Evolutionary conservation across 2,797 vertebrate species (phyloP).

Genomic region (Sandelia bainsii): DNA sequence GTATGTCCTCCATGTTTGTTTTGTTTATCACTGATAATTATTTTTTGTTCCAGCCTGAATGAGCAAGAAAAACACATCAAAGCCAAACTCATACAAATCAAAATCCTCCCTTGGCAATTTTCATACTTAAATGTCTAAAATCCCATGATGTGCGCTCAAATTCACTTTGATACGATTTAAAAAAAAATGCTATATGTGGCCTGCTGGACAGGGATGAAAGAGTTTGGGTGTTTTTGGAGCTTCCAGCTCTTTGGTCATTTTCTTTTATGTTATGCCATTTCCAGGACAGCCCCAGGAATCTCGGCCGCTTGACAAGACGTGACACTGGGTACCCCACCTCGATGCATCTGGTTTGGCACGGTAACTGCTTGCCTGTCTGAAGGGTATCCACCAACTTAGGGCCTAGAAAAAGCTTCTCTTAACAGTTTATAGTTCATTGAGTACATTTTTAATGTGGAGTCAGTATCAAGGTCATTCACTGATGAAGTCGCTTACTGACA

Average conservation of each 20-base stretch:
- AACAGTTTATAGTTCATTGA: slow-evolving; percentile 30
- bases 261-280: slow-evolving; percentile 38
- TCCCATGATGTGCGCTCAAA: slow-evolving; percentile 10
- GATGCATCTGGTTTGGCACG: slow-evolving; percentile 11
- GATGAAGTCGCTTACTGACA: slow-evolving; percentile 49
- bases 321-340: background rate
- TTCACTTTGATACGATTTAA: slow-evolving; percentile 16
- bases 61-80: background rate
- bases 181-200: background rate
- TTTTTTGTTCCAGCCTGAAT: slow-evolving; percentile 11
- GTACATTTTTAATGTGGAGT: slow-evolving; percentile 35
- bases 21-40: slow-evolving; percentile 37
- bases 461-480: slow-evolving; percentile 48
- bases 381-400: background rate
- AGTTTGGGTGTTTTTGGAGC: slow-evolving; percentile 4
- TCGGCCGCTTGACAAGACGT: background rate
- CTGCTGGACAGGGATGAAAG: slow-evolving; percentile 49
- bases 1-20: slow-evolving; percentile 2
- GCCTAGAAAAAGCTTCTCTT: background rate
- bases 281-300: slow-evolving; percentile 8
- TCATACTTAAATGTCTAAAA: slow-evolving; percentile 7
- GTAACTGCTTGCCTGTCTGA: slow-evolving; percentile 17
- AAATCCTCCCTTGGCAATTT: slow-evolving; percentile 16
- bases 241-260: slow-evolving; percentile 34
- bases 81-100: slow-evolving; percentile 8